phyloP scores from a whole-genome alignment of 1,140 invertebrate genomes.

The Galendromus occidentalis region DNA sequence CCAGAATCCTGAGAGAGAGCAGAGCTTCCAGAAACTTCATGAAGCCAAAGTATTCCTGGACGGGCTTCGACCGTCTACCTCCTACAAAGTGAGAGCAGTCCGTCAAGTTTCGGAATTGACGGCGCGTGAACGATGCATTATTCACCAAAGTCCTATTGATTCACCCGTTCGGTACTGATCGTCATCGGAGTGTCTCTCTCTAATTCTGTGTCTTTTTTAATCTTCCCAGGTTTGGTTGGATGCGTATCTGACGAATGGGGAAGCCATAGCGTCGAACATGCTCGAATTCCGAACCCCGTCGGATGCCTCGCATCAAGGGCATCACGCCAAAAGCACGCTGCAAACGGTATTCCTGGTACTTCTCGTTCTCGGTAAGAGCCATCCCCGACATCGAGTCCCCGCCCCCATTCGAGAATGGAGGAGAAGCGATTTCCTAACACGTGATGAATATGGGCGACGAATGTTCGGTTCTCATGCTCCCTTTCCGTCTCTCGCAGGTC shows the following conservation, averaged over 20 bases:
- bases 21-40: slow-evolving; percentile 59
- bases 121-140: no score
- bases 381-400: neutral
- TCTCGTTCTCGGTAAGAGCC: slow-evolving; percentile 15
- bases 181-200: no score
- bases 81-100: slow-evolving; percentile 28
- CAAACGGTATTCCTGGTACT: slow-evolving; percentile 18
- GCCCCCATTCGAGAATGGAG: no score
- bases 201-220: no score
- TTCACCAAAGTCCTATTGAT: no score
- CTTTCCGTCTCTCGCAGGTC: slow-evolving; percentile 58
- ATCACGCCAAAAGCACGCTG: slow-evolving; percentile 41
- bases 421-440: no score
- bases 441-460: no score
- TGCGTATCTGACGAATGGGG: slow-evolving; percentile 64
- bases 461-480: slow-evolving; percentile 64
- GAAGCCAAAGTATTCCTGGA: slow-evolving; percentile 46
- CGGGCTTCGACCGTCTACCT: slow-evolving; percentile 54
- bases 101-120: no score
- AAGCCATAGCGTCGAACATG: slow-evolving; percentile 59
- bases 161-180: no score
- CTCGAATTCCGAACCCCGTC: neutral
- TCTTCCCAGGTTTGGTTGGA: slow-evolving; percentile 45
- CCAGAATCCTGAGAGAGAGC: slow-evolving; percentile 40
- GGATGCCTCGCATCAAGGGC: slow-evolving; percentile 40